Base-by-base conservation (phyloP, 2,113 vertebrate species). In the Salvelinus fontinalis region DNA sequence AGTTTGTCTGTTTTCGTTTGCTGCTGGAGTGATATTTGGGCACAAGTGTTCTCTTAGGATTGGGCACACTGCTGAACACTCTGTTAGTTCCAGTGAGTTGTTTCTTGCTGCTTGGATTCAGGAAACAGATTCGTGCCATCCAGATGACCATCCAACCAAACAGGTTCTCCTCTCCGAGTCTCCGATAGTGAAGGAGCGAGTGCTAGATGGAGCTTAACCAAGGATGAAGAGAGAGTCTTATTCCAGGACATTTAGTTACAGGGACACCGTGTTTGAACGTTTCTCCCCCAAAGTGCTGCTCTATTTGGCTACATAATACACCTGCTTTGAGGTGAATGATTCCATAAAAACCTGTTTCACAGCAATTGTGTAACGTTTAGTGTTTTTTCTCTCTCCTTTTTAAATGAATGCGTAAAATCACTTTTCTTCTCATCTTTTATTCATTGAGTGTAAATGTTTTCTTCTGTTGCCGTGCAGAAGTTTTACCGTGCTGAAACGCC, bases 341-440 rank as follows among this genome's bases (percentile, higher is more conserved):
- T 80, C 76, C 70, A 86, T 77, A 75, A 80, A 80, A 82, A 78
- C 82, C 74, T 85, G 75, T 64, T 82, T 88, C 69, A 75, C 80
- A 78, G 83, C 57, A 67, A 79, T 78, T 65, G 76, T 78, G 74
- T 81, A 83, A 84, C 78, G 39, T 80, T 75, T 76, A 74, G 54
- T 74, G 76, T 89, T 88, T 65, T 0, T 66, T 29, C 20, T 62
- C 26, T 84, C 14, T 84, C 79, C 73, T 79, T 79, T 82, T 86
- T 83, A 92, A 91, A 93, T 88, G 79, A 90, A 86, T 90, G 86
- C 77, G 75, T 4, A 83, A 82, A 80, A 90, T 83, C 81, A 89
- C 80, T 73, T 89, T 90, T 81, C 73, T 73, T 86, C 79, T 91
- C 85, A 91, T 94, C 83, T 90, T 83, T 91, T 90, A 92, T 93